Evolutionary conservation across 2,888 invertebrate genomes (phyloP), one percentile per base, ranked within the genome.

Genomic region (Hipparchia semele): DNA sequence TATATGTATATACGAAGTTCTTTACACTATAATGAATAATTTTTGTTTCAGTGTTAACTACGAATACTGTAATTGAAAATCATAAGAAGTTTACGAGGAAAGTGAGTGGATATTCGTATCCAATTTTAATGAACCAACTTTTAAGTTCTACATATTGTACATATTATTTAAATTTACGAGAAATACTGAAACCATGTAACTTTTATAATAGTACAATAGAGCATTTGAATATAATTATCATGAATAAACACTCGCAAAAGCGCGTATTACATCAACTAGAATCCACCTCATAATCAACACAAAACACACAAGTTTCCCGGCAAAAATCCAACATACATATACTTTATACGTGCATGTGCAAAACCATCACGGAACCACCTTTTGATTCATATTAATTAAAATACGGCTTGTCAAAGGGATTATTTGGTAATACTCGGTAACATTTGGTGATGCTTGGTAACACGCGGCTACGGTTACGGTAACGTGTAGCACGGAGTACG

Each of bases 381-480:
- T 73, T 76, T 77, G 81, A 83, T 80, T 79, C 84, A 84, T 86
- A 86, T 87, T 88, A 89, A 89, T 90, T 88, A 88, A 88, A 89
- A 85, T 79, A 80, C 80, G 81, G 82, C 82, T 84, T 66, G 54
- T n/a, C 75, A 78, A 77, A 76, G 77, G 78, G 78, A 79, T 81
- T 81, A 80, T 80, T 82, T 78, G 81, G 76, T 76, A 78, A 78
- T 73, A 75, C 70, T 53, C 33, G 71, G 71, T 66, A 70, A 61
- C 68, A 68, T 56, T 68, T 64, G 64, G 64, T 64, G 46, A 64
- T 64, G 64, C 49, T 64, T 51, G 60, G 60, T 61, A 64, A 64
- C 64, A 23, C 74, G 73, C 71, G 70, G 67, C 56, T 10, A 68
- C 59, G 74, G 74, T 68, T 72, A 74, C 74, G 75, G 65, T 12